A percentile compares a stretch with the other conserved stretches of the same genome.
Conservation (phyloP, 2,797 vertebrate genomes). For the Telmatherina bonti region DNA sequence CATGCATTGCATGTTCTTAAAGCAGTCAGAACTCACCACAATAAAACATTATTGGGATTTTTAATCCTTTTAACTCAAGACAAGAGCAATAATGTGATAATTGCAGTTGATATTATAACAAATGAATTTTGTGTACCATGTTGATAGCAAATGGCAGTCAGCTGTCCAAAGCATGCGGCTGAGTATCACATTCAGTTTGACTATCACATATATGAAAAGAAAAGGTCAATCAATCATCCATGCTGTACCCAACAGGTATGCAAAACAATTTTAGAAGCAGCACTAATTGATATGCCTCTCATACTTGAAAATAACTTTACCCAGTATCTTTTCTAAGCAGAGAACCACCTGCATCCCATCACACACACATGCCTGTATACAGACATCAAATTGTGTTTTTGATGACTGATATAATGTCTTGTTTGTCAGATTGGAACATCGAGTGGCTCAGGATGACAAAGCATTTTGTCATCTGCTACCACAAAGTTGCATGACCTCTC, state of each 20-base stretch:
- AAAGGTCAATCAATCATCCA: conserved; percentile 21
- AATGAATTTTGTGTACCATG: too few relatives aligned
- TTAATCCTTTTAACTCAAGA: too few relatives aligned
- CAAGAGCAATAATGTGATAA: too few relatives aligned
- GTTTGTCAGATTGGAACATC: conserved; percentile 52
- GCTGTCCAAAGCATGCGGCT: too few relatives aligned
- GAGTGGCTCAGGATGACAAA: conserved; percentile 65
- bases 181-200: too few relatives aligned
- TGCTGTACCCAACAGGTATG: conserved; percentile 20
- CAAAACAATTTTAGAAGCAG: conserved; percentile 25
- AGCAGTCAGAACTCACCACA: not conserved
- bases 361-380: not conserved
- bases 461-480: conserved; percentile 51
- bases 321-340: not conserved
- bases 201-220: conserved; percentile 10
- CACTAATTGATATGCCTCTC: conserved; percentile 37
- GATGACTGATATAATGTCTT: conserved; percentile 29
- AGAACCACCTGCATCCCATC: conserved; percentile 29
- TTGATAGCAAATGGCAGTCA: too few relatives aligned
- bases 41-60: too few relatives aligned
- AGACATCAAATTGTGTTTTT: conserved; percentile 29
- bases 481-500: conserved; percentile 51
- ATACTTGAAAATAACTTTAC: conserved; percentile 15
- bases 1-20: not conserved
- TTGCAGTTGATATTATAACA: not conserved